Evolutionary conservation across 2,797 vertebrate species (phyloP).

Genomic region (Poeciliopsis turneri): DNA sequence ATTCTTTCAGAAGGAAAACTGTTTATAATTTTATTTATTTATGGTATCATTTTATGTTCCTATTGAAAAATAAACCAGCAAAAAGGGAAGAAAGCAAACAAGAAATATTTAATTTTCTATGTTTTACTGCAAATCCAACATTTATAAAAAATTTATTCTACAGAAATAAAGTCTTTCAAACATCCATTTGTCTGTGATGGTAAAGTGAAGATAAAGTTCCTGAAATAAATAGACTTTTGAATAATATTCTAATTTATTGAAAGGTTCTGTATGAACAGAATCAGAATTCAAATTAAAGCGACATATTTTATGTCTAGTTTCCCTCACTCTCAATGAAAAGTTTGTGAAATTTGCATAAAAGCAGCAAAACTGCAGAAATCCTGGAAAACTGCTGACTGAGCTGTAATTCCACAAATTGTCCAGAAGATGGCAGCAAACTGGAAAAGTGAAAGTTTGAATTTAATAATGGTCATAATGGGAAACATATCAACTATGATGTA

Average conservation of each 20-base stretch:
- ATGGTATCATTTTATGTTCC: not conserved
- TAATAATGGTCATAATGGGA: not conserved
- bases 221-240: too few relatives aligned
- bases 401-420: not conserved
- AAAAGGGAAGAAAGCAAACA: not conserved
- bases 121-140: not conserved
- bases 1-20: not conserved
- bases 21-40: not conserved
- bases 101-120: not conserved
- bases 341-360: not conserved
- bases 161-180: too few relatives aligned
- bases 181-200: too few relatives aligned
- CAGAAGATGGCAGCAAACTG: slow-evolving; percentile 8
- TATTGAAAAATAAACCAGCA: not conserved
- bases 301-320: not conserved
- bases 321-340: not conserved
- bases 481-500: not conserved
- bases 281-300: not conserved
- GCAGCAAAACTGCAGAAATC: not conserved
- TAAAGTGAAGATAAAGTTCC: too few relatives aligned
- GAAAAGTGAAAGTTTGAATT: not conserved
- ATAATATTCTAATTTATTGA: too few relatives aligned
- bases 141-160: not conserved
- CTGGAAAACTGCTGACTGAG: not conserved
- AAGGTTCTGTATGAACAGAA: not conserved